Conservation (phyloP, 2,888 invertebrate genomes). For the Ypsolopha scabrella region DNA sequence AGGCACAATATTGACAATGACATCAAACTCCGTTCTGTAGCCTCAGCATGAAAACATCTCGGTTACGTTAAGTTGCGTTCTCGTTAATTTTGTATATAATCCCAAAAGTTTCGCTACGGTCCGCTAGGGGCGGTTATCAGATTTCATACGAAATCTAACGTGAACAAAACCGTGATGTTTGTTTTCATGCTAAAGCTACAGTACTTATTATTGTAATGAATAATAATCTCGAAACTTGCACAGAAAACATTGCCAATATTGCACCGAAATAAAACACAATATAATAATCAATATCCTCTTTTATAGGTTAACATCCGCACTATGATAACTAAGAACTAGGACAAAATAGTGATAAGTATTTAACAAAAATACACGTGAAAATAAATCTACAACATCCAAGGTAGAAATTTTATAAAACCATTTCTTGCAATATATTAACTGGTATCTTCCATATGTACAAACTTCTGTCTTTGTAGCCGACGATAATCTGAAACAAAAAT, state of each 20-base stretch:
- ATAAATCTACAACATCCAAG: neutral
- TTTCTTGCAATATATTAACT: conserved; percentile 49
- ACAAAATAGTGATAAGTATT: neutral
- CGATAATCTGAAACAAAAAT: conserved; percentile 70
- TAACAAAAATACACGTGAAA: conserved; percentile 1
- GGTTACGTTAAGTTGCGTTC: no score
- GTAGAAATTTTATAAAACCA: conserved; percentile 45
- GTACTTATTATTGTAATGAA: no score
- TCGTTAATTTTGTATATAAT: no score
- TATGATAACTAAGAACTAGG: neutral
- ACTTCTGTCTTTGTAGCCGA: conserved; percentile 76
- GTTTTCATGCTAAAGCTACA: neutral
- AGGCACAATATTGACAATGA: no score
- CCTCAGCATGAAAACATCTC: no score
- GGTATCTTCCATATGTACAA: conserved; percentile 76
- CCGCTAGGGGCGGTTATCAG: no score
- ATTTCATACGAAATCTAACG: no score
- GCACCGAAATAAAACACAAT: neutral
- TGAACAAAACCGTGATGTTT: no score
- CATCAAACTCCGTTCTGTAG: no score
- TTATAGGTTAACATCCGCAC: neutral
- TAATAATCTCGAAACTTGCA: no score
- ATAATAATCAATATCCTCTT: neutral
- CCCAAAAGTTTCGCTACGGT: no score
- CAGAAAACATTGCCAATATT: no score